Base-by-base conservation (phyloP, 1,140 invertebrate genomes). In the Drosophila carrolli region DNA sequence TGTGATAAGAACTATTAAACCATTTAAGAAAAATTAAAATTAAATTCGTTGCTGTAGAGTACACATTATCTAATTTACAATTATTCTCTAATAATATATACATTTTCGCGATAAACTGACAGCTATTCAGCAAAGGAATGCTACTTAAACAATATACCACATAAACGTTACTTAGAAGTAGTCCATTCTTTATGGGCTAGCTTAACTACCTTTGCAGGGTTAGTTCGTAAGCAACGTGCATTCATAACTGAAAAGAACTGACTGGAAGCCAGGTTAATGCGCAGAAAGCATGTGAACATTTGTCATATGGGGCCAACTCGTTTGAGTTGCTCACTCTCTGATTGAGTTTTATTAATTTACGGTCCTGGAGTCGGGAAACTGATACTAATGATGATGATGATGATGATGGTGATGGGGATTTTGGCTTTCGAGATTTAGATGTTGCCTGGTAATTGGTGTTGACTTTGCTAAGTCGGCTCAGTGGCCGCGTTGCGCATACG, bases 311-410 rank as follows among this genome's bases (percentile, higher is more conserved):
- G 37, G 16, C 47, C 58, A 77, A 46, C 67, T 38, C 38, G 48
- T 60, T 55, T 44, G 27, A 59, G 54, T 56, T 48, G 5, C 44
- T 23, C 41, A 40, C 40, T 14, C 38, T 6, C 70, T 23, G 78
- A 85, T 86, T 86, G 78, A 86, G 82, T 81, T 85, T 81, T 85
- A 85, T 88, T 85, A 85, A 88, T 85, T 85, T 78, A 75, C 71
- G 65, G 51, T 66, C 81, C 67, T 70, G 70, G 47, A 62, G 53
- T 55, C 60, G 46, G 38, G 68, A 61, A 67, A 81, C 75, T 74
- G 79, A 81, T 65, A 67, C 63, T 72, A 67, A 59, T 55, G 29
- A 44, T 44, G 43, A 63, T 54, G 54, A 55, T 48, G 55, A 44
- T 53, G 51, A 35, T 51, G 53, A 35, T 23, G 23, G 23, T 23